Evolutionary conservation across 2,797 vertebrate genomes (phyloP), one percentile per base, ranked within the genome.

Genomic region (Hippocampus kuda): DNA sequence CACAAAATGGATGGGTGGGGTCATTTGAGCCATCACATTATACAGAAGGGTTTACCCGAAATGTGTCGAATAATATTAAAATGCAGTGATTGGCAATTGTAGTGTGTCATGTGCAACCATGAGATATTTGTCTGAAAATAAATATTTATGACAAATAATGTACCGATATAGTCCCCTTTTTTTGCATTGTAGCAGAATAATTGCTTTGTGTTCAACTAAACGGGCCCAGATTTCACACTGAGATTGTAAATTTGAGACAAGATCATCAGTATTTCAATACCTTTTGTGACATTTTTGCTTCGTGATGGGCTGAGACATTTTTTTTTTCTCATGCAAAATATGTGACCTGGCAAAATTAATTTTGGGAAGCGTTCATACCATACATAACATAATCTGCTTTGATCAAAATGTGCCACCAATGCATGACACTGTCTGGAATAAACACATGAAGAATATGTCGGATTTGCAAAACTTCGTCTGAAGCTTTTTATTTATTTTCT

Each of bases 401-500:
- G 34, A 34, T 59, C 56, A 15, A 30, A 27, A 12, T 30, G 26
- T 30, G 15, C 27, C 34, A 34, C 15, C 9, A 61, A 61, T 34
- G 8, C 59, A 18, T 41, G 6, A 9, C 27, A 51, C 56, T 61
- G 27, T 27, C 0, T 44, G 12, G 15, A 67, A 54, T 12, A 60
- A 59, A 56, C 16, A 70, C 63, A 38, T 42, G 27, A 61, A 60
- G 13, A 0, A 3, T 18, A 49, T 27, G 68, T 65, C 60, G 27
- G 53, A 51, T 81, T 86, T 81, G 68, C 67, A 48, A 77, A 81
- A 85, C 83, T 85, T 88, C 81, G 70, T 48, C 5, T 74, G 79
- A 88, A 83, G 83, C 75, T 83, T 78, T 75, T 54, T 0, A 62
- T 88, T 89, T 85, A 87, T 88, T 88, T 77, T 65, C 62, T 88